A percentile compares a stretch with the other conserved stretches of the same genome.
phyloP scores from a whole-genome alignment of 2,888 invertebrate species.

The Slavum lentiscoides region DNA sequence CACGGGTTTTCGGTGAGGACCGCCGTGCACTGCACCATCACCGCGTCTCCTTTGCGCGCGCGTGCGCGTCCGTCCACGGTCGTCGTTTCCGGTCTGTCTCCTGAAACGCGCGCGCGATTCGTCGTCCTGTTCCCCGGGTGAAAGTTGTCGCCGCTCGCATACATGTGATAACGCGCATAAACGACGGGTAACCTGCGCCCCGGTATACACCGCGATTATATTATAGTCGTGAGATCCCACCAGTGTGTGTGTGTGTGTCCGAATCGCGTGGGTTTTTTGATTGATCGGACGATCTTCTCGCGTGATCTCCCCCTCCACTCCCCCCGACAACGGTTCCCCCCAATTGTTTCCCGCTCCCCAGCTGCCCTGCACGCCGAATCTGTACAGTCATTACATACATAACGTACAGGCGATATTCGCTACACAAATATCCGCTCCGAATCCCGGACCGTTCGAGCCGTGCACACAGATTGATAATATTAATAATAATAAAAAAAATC shows the following conservation, averaged over 20 bases:
- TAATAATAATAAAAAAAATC: too few relatives aligned
- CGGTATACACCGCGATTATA: background rate
- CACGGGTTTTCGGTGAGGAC: conserved; percentile 6
- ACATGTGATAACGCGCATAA: background rate
- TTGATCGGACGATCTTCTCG: conserved; percentile 51
- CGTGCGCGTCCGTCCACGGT: background rate
- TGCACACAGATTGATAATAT: too few relatives aligned
- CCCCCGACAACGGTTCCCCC: conserved; percentile 9
- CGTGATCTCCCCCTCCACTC: conserved; percentile 6
- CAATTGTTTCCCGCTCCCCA: conserved; percentile 16
- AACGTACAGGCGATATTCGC: background rate
- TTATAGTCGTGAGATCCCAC: conserved; percentile 28
- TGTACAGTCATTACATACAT: too few relatives aligned
- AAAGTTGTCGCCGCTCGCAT: conserved; percentile 21
- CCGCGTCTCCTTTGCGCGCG: background rate
- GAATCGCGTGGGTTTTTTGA: conserved; percentile 45
- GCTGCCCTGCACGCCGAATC: background rate
- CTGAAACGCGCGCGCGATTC: background rate
- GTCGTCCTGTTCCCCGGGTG: background rate
- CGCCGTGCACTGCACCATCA: background rate
- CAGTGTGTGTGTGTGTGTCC: conserved; percentile 10
- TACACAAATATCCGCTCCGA: background rate
- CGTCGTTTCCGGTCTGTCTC: conserved; percentile 40
- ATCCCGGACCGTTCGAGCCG: conserved; percentile 15
- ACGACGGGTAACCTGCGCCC: background rate